These are phyloP conservation scores for Cataglyphis cursor DNA, from an alignment of 2,888 invertebrate genomes.

Conservation along the genomic window DNA sequence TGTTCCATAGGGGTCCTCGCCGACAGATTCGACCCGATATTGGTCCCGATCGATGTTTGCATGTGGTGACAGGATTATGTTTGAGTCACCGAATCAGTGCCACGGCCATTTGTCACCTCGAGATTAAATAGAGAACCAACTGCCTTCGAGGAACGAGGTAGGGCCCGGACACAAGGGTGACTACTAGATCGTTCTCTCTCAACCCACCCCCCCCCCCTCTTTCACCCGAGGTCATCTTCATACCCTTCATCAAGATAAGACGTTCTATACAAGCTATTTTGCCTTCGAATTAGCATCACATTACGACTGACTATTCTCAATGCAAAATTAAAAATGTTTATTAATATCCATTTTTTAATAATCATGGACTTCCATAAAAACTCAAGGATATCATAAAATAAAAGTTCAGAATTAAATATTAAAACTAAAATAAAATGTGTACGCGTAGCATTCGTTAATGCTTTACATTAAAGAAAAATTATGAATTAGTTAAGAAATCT, in stretches of 20 bases:
- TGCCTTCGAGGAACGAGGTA: conserved; percentile 73
- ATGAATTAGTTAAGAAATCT: background rate
- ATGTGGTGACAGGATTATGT: conserved; percentile 84
- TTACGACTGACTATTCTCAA: conserved; percentile 56
- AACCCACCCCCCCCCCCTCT: conserved; percentile 18
- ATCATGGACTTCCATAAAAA: background rate
- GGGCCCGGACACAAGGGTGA: conserved; percentile 68
- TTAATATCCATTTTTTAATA: background rate
- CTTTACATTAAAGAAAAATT: background rate
- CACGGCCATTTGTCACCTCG: conserved; percentile 84
- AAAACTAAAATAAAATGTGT: background rate
- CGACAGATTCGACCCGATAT: conserved; percentile 73
- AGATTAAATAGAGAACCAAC: conserved; percentile 85
- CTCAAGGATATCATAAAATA: background rate
- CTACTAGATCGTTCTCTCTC: conserved; percentile 61
- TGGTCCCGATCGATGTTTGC: conserved; percentile 83
- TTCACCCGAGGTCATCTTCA: conserved; percentile 22
- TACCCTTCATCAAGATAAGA: conserved; percentile 66
- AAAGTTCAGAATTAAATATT: background rate
- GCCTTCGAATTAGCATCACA: conserved; percentile 61
- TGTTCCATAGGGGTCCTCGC: conserved; percentile 44
- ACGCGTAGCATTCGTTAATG: background rate
- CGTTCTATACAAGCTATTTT: conserved; percentile 51
- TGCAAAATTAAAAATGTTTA: conserved; percentile 40
- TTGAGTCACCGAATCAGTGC: conserved; percentile 84